These are phyloP conservation scores for Genyomyrus donnyi DNA, from an alignment of 2,113 vertebrate species.

Conservation along the genomic window DNA sequence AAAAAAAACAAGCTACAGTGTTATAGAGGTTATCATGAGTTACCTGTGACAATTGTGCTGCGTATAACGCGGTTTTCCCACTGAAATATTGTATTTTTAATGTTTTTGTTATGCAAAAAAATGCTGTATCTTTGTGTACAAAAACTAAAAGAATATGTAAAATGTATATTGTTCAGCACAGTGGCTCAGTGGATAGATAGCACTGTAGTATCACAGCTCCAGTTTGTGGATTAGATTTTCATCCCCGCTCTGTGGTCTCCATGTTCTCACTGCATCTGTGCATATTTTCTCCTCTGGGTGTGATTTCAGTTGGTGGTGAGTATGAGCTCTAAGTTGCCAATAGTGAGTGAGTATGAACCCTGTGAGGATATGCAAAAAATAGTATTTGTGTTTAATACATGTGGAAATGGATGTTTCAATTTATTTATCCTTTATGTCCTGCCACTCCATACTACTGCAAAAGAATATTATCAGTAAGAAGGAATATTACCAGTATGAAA, in stretches of 20 bases:
- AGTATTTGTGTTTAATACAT: background rate
- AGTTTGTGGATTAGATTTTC: background rate
- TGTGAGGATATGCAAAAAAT: background rate
- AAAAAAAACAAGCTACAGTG: background rate
- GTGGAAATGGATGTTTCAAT: background rate
- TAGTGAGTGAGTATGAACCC: background rate
- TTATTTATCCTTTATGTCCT: background rate
- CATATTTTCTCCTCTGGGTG: background rate
- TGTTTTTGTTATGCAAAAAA: background rate
- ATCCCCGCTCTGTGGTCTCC: background rate
- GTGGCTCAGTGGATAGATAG: background rate
- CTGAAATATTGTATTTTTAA: background rate
- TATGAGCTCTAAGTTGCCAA: background rate
- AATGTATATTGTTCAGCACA: background rate
- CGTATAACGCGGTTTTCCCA: background rate
- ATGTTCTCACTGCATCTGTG: background rate
- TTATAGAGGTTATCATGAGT: background rate
- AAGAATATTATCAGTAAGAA: background rate
- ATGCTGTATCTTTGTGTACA: background rate
- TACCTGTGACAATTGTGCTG: background rate
- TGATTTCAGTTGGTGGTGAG: conserved; percentile 3
- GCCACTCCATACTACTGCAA: background rate
- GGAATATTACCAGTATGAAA: background rate
- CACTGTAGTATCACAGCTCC: background rate
- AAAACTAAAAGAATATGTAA: background rate